Base-by-base conservation (phyloP, 2,797 vertebrate genomes). In the Hoplostethus atlanticus region DNA sequence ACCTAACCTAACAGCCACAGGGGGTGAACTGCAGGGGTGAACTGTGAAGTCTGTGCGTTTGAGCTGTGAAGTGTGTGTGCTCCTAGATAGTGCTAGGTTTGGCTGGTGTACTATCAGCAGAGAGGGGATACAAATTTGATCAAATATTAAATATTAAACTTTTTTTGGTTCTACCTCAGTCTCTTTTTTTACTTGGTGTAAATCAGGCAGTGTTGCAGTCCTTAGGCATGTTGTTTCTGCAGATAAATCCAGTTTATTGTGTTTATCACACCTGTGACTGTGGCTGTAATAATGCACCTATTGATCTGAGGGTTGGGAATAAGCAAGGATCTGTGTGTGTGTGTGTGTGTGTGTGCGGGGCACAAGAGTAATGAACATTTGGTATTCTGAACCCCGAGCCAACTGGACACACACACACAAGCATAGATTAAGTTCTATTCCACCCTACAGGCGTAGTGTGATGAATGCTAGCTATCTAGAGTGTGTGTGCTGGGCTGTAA, bases 181-280 rank as follows among this genome's bases (percentile, higher is more conserved):
- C 38, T 17, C 10, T 38, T n/a, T 58, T 58, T n/a, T 21, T 42
- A 59, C 25, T 21, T 12, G 2, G 21, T 57, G 51, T 66, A 47
- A 64, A 44, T 56, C 62, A 34, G 16, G 5, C 36, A 55, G 38
- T 61, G 38, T 44, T 63, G 46, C 34, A 59, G 52, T 62, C 55
- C 52, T 53, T 5, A 25, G 48, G 42, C 52, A 3, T 50, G 60
- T 36, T 34, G 36, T 55, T 13, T 61, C 58, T 68, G 50, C 47
- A 69, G 40, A 83, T 42, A 64, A 69, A 77, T 73, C 46, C 68
- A 71, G 46, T 80, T 80, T 80, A 73, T 59, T 74, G 61, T 79
- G 72, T 81, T 79, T 63, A 84, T 86, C 76, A 84, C 71, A 84
- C 48, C 62, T 68, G 71, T 68, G 55, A 48, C 68, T 55, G 47